These are phyloP conservation scores for Heliopora coerulea DNA, from an alignment of 92 coral and sea anemone genomes.

Conservation along the genomic window DNA sequence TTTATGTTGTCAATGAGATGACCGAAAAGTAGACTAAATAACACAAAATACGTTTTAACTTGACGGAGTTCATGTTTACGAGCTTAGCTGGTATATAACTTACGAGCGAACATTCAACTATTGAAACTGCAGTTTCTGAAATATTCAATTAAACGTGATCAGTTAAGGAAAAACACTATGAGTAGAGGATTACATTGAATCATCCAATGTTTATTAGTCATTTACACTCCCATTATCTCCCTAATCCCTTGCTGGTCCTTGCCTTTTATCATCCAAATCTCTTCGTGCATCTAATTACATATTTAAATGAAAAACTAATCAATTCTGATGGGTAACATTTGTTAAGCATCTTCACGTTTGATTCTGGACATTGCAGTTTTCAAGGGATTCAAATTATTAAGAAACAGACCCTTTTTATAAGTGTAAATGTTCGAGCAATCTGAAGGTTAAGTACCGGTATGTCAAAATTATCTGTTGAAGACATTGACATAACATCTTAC, in stretches of 20 bases:
- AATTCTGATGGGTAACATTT: neutral
- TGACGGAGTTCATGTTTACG: too few relatives aligned
- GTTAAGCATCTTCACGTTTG: neutral
- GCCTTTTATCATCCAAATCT: conserved; percentile 26
- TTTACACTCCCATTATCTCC: conserved; percentile 26
- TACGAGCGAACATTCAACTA: too few relatives aligned
- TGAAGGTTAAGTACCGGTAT: neutral
- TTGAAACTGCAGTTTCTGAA: neutral
- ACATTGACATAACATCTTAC: neutral
- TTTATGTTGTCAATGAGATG: too few relatives aligned
- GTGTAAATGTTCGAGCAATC: neutral
- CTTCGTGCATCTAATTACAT: conserved; percentile 27
- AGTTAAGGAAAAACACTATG: too few relatives aligned
- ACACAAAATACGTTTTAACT: too few relatives aligned
- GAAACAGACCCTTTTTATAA: neutral
- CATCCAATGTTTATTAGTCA: neutral
- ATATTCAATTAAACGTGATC: too few relatives aligned
- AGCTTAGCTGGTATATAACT: too few relatives aligned
- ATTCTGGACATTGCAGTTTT: neutral
- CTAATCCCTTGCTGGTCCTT: conserved; percentile 32
- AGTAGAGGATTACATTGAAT: too few relatives aligned
- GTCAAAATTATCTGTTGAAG: neutral
- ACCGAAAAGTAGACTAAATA: too few relatives aligned
- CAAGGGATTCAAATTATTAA: neutral
- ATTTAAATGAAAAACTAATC: conserved; percentile 26